Evolutionary conservation across 2,113 vertebrate genomes (phyloP).

Genomic region (Anoura caudifer): DNA sequence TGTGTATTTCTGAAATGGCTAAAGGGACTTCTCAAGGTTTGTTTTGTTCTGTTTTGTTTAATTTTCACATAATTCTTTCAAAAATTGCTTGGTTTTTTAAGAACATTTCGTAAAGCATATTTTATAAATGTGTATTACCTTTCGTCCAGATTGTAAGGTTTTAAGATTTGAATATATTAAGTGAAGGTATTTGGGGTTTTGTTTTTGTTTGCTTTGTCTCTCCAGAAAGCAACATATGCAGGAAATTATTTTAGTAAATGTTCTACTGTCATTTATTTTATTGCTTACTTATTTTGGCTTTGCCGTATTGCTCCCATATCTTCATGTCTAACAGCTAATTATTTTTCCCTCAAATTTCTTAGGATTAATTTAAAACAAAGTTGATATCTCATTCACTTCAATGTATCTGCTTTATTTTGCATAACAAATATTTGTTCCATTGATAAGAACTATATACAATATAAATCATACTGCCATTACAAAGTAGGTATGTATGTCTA

Average conservation of each 20-base stretch:
- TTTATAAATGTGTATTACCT: slow-evolving; percentile 23
- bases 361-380: slow-evolving; percentile 61
- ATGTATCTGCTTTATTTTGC: slow-evolving; percentile 44
- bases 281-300: slow-evolving; percentile 36
- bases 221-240: not conserved
- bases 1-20: not conserved
- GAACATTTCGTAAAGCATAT: slow-evolving; percentile 11
- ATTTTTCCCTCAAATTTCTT: slow-evolving; percentile 43
- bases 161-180: not conserved
- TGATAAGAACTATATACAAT: slow-evolving; percentile 12
- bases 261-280: slow-evolving; percentile 18
- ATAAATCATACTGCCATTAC: slow-evolving; percentile 34
- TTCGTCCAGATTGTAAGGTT: slow-evolving; percentile 24
- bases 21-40: not conserved
- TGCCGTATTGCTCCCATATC: slow-evolving; percentile 36
- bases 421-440: slow-evolving; percentile 46
- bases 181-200: not conserved
- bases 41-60: not conserved
- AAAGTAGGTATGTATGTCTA: not conserved
- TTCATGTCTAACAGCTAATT: slow-evolving; percentile 49
- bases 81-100: slow-evolving; percentile 11
- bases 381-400: slow-evolving; percentile 36
- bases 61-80: slow-evolving; percentile 34
- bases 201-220: not conserved
- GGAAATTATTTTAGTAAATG: slow-evolving; percentile 27